Evolutionary conservation across 1,140 invertebrate species (phyloP).

Genomic region (Maniola jurtina): DNA sequence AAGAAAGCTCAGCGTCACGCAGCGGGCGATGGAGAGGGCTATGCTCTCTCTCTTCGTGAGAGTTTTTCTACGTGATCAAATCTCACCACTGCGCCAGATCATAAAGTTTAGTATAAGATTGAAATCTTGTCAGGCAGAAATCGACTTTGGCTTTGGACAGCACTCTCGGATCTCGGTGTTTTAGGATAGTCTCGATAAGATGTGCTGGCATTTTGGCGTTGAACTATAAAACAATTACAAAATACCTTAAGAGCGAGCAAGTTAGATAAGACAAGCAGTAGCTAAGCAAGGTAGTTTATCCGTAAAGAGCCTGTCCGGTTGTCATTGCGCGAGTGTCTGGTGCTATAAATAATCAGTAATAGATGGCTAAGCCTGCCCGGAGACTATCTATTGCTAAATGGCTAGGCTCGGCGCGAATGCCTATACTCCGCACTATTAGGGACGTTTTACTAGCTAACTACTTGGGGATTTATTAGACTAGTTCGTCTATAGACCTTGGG

Average conservation of each 20-base stretch:
- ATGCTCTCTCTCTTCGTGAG: no score
- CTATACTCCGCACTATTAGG: background rate
- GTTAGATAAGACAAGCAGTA: background rate
- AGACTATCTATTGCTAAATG: slow-evolving; percentile 3
- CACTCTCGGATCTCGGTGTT: no score
- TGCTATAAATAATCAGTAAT: slow-evolving; percentile 1
- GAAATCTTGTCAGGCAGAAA: no score
- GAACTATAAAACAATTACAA: background rate
- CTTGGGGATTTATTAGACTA: background rate
- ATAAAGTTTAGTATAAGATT: no score
- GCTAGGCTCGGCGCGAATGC: background rate
- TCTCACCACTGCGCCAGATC: no score
- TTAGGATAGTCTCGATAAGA: no score
- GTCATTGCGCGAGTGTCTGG: background rate
- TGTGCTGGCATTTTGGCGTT: no score
- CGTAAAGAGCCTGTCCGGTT: background rate
- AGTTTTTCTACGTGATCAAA: no score
- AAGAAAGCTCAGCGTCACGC: no score
- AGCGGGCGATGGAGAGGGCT: no score
- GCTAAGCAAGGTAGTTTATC: background rate
- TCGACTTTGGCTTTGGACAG: no score
- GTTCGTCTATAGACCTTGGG: no score
- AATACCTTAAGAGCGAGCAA: background rate
- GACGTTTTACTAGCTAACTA: background rate
- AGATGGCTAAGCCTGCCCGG: background rate